Conservation (phyloP, 1,140 invertebrate genomes). For the Gerris buenoi region DNA sequence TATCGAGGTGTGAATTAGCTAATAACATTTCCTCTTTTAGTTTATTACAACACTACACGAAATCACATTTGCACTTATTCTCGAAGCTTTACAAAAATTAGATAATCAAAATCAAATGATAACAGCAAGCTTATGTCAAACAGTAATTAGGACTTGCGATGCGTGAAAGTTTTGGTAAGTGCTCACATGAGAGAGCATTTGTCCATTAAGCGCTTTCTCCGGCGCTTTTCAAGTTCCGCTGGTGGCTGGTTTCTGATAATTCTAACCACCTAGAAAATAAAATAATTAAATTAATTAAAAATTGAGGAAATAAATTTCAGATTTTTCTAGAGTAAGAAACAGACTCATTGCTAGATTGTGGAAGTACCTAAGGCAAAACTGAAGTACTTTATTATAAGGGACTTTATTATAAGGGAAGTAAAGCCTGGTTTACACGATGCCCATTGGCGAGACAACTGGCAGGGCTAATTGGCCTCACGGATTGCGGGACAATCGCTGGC, state of each 20-base stretch:
- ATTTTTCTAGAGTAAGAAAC: conserved; percentile 2
- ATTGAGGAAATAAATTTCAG: not conserved
- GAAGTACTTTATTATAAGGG: not conserved
- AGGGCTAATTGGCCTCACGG: too few relatives aligned
- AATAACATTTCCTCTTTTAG: too few relatives aligned
- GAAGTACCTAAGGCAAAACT: not conserved
- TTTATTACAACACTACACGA: too few relatives aligned
- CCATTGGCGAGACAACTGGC: not conserved
- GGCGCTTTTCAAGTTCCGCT: conserved; percentile 45
- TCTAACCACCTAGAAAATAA: conserved; percentile 44
- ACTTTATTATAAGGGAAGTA: not conserved
- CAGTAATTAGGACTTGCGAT: too few relatives aligned
- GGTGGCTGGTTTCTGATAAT: conserved; percentile 60
- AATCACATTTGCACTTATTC: too few relatives aligned
- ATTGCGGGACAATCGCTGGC: too few relatives aligned
- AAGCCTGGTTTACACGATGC: not conserved
- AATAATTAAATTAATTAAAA: conserved; percentile 9
- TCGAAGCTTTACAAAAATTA: too few relatives aligned
- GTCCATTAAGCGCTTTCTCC: conserved; percentile 27
- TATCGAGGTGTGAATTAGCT: too few relatives aligned
- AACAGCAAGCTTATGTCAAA: too few relatives aligned
- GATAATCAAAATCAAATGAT: too few relatives aligned
- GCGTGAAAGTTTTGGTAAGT: too few relatives aligned
- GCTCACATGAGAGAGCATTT: not conserved
- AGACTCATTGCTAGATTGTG: not conserved